Conservation (phyloP, 2,888 invertebrate species). For the Troides helena region DNA sequence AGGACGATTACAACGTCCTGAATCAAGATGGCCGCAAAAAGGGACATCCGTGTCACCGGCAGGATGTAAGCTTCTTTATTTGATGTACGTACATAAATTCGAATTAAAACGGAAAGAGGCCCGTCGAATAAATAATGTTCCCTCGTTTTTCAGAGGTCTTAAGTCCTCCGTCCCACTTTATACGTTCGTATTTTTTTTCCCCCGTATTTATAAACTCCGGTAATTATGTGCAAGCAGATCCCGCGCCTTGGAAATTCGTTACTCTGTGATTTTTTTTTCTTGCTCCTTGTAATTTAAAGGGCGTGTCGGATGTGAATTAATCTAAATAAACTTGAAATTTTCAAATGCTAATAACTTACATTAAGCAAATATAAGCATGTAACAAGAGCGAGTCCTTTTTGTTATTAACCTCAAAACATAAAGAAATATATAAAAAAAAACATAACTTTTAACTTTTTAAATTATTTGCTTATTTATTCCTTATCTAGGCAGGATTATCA, state of each 20-base stretch:
- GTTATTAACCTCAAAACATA: too few species aligned
- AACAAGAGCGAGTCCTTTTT: too few species aligned
- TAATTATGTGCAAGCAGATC: constrained; percentile 71
- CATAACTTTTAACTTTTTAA: too few species aligned
- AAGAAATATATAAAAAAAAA: too few species aligned
- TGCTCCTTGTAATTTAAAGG: constrained; percentile 11
- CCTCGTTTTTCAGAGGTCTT: constrained; percentile 74
- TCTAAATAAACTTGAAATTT: too few species aligned
- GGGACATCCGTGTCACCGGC: constrained; percentile 47
- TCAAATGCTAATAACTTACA: too few species aligned
- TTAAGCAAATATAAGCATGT: too few species aligned
- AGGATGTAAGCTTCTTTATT: constrained; percentile 63
- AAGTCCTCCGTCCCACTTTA: constrained; percentile 64
- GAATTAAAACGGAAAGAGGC: constrained; percentile 73
- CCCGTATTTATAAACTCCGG: constrained; percentile 63
- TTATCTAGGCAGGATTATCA: too few species aligned
- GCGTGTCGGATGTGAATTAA: not conserved
- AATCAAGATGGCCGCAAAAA: constrained; percentile 33
- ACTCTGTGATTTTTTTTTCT: constrained; percentile 35
- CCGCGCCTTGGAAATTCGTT: constrained; percentile 44
- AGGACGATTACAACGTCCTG: too few species aligned
- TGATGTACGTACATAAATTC: constrained; percentile 75
- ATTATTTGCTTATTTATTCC: too few species aligned
- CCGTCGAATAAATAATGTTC: constrained; percentile 68
- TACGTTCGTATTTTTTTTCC: constrained; percentile 64